Percentiles rank a stretch among this genome's conserved stretches.
These are phyloP conservation scores for Petroica traversi DNA, from an alignment of 2,113 vertebrate species.

Conservation along the genomic window DNA sequence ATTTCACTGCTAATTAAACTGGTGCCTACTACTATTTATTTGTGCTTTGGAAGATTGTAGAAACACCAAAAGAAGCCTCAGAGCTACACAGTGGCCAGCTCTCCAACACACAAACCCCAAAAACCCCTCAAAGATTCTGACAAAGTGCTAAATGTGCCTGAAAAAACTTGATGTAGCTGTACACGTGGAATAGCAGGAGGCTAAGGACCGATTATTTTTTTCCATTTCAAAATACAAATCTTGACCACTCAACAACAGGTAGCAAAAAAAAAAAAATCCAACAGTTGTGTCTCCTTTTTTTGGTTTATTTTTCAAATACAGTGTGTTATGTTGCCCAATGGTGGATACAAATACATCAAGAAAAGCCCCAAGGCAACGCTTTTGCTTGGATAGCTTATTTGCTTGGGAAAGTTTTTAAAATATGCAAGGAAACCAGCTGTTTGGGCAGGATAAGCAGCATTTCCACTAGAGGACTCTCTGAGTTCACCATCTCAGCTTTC, in stretches of 20 bases:
- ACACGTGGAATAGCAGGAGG: background rate
- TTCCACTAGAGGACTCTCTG: background rate
- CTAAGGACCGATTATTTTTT: rapidly evolving
- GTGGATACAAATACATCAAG: background rate
- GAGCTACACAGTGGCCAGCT: background rate
- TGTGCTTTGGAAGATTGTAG: background rate
- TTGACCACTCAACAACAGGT: background rate
- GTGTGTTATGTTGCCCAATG: background rate
- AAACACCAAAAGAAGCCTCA: background rate
- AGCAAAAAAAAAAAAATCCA: background rate
- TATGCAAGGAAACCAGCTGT: background rate
- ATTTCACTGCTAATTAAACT: background rate
- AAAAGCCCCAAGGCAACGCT: background rate
- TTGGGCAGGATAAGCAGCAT: background rate
- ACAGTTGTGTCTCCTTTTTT: background rate
- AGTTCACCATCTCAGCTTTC: background rate
- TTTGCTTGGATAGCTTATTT: background rate
- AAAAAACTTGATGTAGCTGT: background rate
- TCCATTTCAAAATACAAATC: background rate
- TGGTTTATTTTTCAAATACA: background rate
- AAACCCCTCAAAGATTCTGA: background rate
- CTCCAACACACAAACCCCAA: background rate
- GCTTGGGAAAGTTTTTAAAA: background rate
- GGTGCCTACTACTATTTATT: background rate
- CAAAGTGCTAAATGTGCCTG: background rate